phyloP scores from a whole-genome alignment of 2,113 vertebrate species.

The Hippoglossus stenolepis region DNA sequence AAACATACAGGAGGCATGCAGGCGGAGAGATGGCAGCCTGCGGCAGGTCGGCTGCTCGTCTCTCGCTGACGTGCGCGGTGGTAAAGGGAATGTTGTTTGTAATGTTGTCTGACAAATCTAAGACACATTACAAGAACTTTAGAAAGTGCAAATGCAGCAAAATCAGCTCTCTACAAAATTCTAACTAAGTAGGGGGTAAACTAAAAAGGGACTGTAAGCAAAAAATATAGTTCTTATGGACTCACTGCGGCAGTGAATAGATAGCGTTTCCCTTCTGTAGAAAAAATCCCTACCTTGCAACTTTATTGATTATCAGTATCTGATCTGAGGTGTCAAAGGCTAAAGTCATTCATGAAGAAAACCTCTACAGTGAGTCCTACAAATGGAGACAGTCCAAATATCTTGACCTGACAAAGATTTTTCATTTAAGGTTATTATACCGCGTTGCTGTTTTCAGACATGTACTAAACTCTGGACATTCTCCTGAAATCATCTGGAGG shows the following conservation, averaged over 20 bases:
- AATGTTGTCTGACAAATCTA: slow-evolving; percentile 34
- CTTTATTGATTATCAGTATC: not conserved
- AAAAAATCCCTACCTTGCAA: not conserved
- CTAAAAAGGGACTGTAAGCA: not conserved
- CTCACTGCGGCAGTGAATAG: slow-evolving; percentile 34
- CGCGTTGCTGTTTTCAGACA: not conserved
- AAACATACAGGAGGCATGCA: slow-evolving; percentile 54
- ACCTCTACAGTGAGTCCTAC: not conserved
- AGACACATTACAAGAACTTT: slow-evolving; percentile 38
- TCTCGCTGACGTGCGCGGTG: slow-evolving; percentile 33
- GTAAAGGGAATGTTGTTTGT: slow-evolving; percentile 58
- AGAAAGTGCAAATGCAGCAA: slow-evolving; percentile 69
- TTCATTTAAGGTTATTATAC: not conserved
- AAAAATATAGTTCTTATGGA: not conserved
- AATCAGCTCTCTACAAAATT: slow-evolving; percentile 24
- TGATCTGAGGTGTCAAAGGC: not conserved
- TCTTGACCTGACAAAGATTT: not conserved
- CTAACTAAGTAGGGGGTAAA: not conserved
- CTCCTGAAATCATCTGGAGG: too few relatives aligned
- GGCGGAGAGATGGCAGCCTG: slow-evolving; percentile 9
- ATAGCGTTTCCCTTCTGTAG: slow-evolving; percentile 7
- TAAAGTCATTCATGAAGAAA: not conserved
- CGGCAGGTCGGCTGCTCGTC: not conserved
- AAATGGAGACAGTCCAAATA: not conserved
- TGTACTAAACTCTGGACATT: not conserved